Evolutionary conservation across 2,113 vertebrate genomes (phyloP).

Genomic region (Labeo rohita): DNA sequence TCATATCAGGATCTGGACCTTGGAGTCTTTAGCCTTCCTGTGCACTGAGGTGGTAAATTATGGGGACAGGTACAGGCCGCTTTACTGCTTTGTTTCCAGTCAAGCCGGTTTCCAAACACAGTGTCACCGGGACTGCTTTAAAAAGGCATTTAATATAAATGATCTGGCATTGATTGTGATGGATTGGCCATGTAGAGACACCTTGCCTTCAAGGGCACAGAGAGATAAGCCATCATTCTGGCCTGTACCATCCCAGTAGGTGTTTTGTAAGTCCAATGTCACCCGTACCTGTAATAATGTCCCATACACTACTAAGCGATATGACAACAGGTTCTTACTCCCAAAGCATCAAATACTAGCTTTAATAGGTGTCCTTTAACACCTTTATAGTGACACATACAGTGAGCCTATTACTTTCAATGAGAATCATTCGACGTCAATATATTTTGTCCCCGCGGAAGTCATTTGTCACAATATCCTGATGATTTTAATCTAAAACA

Average conservation of each 20-base stretch:
- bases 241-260: constrained; percentile 70
- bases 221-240: constrained; percentile 80
- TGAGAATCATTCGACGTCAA: neutral
- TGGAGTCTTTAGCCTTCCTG: constrained; percentile 51
- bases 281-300: constrained; percentile 68
- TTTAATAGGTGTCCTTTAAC: constrained; percentile 19
- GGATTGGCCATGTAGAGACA: constrained; percentile 77
- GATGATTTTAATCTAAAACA: neutral
- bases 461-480: neutral
- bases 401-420: neutral
- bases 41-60: constrained; percentile 70
- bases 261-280: constrained; percentile 69
- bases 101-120: constrained; percentile 61
- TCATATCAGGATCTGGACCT: constrained; percentile 69
- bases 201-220: constrained; percentile 79
- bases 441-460: neutral
- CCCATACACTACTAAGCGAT: constrained; percentile 34
- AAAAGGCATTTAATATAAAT: constrained; percentile 78
- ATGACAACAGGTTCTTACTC: constrained; percentile 19
- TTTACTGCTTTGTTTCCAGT: constrained; percentile 74
- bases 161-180: constrained; percentile 80
- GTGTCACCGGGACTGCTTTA: constrained; percentile 62
- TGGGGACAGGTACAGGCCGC: constrained; percentile 65
- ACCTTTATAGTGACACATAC: neutral
- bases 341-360: constrained; percentile 21